Conservation (phyloP, 1,140 invertebrate genomes). For the Drosophila lowei region DNA sequence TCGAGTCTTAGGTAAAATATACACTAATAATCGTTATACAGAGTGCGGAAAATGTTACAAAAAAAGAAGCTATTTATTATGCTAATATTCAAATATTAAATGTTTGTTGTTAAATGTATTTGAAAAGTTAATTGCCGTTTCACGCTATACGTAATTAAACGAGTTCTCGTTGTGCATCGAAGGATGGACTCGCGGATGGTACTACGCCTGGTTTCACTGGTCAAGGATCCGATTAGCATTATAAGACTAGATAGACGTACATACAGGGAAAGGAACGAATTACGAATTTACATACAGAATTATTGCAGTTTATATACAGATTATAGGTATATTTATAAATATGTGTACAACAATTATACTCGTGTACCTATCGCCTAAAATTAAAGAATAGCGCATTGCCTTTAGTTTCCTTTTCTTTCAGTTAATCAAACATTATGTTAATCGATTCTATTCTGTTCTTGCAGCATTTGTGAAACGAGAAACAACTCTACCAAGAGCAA, state of each 20-base stretch:
- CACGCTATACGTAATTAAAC: conserved; percentile 24
- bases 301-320: conserved; percentile 23
- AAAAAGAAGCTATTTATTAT: conserved; percentile 20
- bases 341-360: conserved; percentile 54
- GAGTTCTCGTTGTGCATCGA: not conserved
- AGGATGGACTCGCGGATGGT: not conserved
- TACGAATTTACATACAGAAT: conserved; percentile 64
- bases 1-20: conserved; percentile 9
- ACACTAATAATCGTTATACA: not conserved
- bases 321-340: conserved; percentile 41
- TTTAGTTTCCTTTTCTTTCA: conserved; percentile 7
- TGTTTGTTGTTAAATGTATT: conserved; percentile 58
- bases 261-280: conserved; percentile 44
- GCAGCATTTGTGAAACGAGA: conserved; percentile 72
- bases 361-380: conserved; percentile 24
- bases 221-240: conserved; percentile 23
- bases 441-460: conserved; percentile 51
- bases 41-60: not conserved
- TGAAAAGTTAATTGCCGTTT: conserved; percentile 34
- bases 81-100: conserved; percentile 31
- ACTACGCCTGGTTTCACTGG: conserved; percentile 43
- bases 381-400: not conserved
- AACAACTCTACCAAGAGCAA: conserved; percentile 44
- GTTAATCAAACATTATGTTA: conserved; percentile 27
- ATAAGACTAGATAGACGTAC: conserved; percentile 48